Conservation (phyloP, 2,113 vertebrate species). For the Pluvianellus socialis region DNA sequence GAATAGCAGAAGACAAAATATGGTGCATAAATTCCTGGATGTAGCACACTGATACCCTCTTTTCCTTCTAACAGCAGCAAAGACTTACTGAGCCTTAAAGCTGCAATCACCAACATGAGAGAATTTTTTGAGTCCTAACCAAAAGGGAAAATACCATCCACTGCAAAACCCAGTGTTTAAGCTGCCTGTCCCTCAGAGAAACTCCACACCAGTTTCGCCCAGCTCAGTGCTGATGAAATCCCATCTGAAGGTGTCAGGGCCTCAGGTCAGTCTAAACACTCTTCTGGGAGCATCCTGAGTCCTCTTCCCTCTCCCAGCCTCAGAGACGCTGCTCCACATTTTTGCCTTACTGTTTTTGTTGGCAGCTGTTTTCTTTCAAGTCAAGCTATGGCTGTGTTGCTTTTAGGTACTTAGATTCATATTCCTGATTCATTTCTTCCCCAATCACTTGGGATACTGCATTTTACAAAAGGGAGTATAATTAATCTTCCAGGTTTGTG, state of each 20-base stretch:
- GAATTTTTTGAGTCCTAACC: background rate
- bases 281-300: background rate
- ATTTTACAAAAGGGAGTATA: conserved; percentile 23
- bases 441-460: conserved; percentile 26
- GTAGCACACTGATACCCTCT: background rate
- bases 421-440: conserved; percentile 52
- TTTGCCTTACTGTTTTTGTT: conserved; percentile 4
- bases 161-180: background rate
- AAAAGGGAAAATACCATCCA: background rate
- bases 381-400: background rate
- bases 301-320: background rate
- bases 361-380: conserved; percentile 42
- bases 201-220: background rate
- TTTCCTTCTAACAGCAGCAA: background rate
- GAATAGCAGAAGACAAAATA: background rate
- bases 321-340: background rate
- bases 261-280: conserved; percentile 1
- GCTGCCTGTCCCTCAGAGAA: background rate
- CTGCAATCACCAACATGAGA: fast-evolving
- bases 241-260: background rate
- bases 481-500: conserved; percentile 56
- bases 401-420: conserved; percentile 52
- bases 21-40: background rate
- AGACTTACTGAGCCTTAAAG: background rate
- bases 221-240: background rate